Evolutionary conservation across 2,113 vertebrate genomes (phyloP).

Genomic region (Ochotona princeps): DNA sequence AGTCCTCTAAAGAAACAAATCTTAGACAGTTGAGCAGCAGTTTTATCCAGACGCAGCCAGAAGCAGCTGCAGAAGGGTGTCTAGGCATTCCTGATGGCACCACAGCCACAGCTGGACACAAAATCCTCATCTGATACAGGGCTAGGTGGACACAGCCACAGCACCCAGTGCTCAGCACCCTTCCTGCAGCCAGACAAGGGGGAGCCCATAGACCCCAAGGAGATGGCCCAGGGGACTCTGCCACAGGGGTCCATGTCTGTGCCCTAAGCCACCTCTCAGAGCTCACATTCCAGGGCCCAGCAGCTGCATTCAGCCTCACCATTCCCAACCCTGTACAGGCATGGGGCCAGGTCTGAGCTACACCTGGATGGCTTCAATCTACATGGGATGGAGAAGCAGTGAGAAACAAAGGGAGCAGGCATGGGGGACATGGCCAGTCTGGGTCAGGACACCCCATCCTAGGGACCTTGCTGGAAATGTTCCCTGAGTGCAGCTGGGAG

Average conservation of each 20-base stretch:
- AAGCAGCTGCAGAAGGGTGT: background rate
- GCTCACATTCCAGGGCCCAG: conserved; percentile 6
- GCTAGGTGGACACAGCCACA: conserved; percentile 84
- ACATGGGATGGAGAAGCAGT: background rate
- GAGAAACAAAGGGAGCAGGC: background rate
- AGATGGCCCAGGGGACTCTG: too few species aligned
- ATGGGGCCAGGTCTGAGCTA: background rate
- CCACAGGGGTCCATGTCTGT: too few species aligned
- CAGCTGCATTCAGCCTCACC: background rate
- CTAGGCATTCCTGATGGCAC: too few species aligned
- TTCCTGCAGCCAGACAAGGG: conserved; percentile 92
- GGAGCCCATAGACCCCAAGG: background rate
- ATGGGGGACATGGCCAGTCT: fast-evolving
- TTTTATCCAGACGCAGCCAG: background rate
- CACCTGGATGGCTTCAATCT: background rate
- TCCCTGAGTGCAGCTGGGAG: too few species aligned
- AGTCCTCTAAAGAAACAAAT: too few species aligned
- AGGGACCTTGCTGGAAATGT: too few species aligned
- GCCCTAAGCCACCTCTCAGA: background rate
- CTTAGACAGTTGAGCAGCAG: background rate
- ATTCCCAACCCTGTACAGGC: background rate
- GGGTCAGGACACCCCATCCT: background rate
- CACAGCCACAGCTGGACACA: background rate
- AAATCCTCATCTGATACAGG: background rate
- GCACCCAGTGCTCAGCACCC: conserved; percentile 87